Percentiles rank a stretch among this genome's conserved stretches.
These are phyloP conservation scores for Columbina picui DNA, from an alignment of 2,113 vertebrate genomes.

Conservation along the genomic window DNA sequence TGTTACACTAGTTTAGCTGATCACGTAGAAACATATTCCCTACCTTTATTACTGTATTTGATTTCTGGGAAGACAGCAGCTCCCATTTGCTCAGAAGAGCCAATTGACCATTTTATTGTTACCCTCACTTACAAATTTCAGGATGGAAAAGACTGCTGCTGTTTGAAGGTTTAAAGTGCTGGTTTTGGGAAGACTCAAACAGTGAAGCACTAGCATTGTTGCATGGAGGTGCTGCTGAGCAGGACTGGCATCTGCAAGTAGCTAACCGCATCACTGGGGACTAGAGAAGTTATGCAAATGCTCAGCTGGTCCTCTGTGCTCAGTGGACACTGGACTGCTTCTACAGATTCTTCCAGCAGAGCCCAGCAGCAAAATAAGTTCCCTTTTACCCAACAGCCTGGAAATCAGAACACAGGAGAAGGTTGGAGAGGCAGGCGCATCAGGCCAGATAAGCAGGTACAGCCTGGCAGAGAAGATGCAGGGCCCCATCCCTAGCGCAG, in stretches of 20 bases:
- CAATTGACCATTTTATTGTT: not conserved
- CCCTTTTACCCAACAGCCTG: not conserved
- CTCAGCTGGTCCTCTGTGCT: accelerated
- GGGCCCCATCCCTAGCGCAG: not conserved
- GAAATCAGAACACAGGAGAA: not conserved
- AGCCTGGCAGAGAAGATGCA: not conserved
- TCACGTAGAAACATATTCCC: not conserved
- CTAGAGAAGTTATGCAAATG: not conserved
- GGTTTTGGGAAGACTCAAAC: not conserved
- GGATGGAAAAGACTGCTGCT: not conserved
- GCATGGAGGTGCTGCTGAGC: accelerated
- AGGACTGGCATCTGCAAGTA: not conserved
- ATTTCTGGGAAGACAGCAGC: not conserved
- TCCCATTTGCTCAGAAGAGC: not conserved
- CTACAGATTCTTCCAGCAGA: not conserved
- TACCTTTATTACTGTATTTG: not conserved
- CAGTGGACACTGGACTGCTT: not conserved
- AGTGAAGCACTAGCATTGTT: not conserved
- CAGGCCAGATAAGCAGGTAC: not conserved
- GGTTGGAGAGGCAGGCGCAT: not conserved
- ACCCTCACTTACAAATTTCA: not conserved
- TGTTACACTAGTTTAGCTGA: not conserved
- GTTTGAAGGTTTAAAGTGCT: not conserved
- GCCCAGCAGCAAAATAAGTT: not conserved
- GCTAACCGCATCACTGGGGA: not conserved